Evolutionary conservation across 1,140 invertebrate genomes (phyloP).

Genomic region (Drosophila sulfurigaster): DNA sequence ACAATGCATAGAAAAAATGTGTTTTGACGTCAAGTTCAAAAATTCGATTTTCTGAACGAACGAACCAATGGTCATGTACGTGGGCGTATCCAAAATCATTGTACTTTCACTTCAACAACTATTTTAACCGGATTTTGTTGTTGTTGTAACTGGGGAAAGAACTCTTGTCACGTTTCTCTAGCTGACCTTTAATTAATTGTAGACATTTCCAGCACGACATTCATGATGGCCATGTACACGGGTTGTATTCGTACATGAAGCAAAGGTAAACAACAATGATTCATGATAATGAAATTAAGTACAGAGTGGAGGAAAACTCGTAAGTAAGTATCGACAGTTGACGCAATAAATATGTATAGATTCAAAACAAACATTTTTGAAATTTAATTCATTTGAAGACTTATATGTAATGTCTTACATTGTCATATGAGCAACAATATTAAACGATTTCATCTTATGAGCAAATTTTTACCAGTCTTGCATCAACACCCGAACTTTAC

Average conservation of each 20-base stretch:
- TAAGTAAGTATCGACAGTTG: constrained; percentile 20
- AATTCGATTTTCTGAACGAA: neutral
- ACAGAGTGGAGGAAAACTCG: neutral
- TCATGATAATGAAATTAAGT: constrained; percentile 28
- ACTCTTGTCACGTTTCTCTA: constrained; percentile 28
- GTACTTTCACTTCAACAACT: constrained; percentile 34
- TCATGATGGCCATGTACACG: constrained; percentile 5
- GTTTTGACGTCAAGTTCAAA: constrained; percentile 10
- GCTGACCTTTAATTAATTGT: constrained; percentile 53
- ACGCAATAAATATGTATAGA: constrained; percentile 15
- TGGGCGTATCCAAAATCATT: constrained; percentile 15
- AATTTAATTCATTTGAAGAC: neutral
- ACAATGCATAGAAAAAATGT: too few species aligned
- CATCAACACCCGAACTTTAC: too few species aligned
- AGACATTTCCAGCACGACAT: constrained; percentile 39
- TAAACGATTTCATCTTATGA: too few species aligned
- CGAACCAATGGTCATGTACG: constrained; percentile 3
- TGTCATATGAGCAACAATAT: too few species aligned
- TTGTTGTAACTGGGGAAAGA: constrained; percentile 8
- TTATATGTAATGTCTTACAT: too few species aligned
- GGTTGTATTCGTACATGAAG: neutral
- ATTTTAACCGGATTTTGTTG: constrained; percentile 11
- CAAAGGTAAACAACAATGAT: constrained; percentile 15
- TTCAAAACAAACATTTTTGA: neutral
- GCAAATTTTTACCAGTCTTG: too few species aligned